phyloP scores from a whole-genome alignment of 2,888 invertebrate species.

The Caenorhabditis virilis region DNA sequence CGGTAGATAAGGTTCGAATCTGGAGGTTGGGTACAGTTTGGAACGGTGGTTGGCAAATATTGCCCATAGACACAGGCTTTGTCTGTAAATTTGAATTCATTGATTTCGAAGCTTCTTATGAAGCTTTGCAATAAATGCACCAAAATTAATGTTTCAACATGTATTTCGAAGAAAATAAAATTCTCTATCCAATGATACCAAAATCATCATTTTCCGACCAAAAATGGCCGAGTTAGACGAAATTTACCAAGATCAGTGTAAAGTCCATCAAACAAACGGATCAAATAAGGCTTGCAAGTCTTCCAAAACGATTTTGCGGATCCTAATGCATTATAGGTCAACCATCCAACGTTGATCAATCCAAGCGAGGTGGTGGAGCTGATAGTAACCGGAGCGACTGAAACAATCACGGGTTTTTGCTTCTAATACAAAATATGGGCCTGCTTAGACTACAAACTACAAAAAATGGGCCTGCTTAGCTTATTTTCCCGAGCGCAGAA shows the following conservation, averaged over 20 bases:
- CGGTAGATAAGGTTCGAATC: slow-evolving; percentile 10
- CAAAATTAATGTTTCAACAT: slow-evolving; percentile 1
- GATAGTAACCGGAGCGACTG: slow-evolving; percentile 7
- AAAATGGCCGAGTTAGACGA: too few species aligned
- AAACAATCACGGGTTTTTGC: too few species aligned
- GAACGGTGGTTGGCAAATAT: background rate
- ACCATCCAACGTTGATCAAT: slow-evolving; percentile 25
- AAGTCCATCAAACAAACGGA: slow-evolving; percentile 19
- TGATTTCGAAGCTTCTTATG: too few species aligned
- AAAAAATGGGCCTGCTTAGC: too few species aligned
- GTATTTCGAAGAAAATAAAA: background rate
- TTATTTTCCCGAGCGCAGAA: too few species aligned
- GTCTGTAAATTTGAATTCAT: too few species aligned
- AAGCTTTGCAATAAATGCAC: slow-evolving; percentile 4
- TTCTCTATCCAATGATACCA: too few species aligned
- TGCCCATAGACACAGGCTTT: background rate
- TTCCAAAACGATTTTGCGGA: slow-evolving; percentile 18
- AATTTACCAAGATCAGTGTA: too few species aligned
- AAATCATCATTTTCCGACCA: too few species aligned
- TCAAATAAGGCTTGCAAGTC: slow-evolving; percentile 17
- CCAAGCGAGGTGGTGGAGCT: slow-evolving; percentile 13
- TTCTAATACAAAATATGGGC: too few species aligned
- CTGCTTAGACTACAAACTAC: too few species aligned
- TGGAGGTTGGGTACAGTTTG: slow-evolving; percentile 9
- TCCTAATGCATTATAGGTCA: slow-evolving; percentile 8